phyloP scores from a whole-genome alignment of 2,797 vertebrate species.

The Onychomys leucogaster region DNA sequence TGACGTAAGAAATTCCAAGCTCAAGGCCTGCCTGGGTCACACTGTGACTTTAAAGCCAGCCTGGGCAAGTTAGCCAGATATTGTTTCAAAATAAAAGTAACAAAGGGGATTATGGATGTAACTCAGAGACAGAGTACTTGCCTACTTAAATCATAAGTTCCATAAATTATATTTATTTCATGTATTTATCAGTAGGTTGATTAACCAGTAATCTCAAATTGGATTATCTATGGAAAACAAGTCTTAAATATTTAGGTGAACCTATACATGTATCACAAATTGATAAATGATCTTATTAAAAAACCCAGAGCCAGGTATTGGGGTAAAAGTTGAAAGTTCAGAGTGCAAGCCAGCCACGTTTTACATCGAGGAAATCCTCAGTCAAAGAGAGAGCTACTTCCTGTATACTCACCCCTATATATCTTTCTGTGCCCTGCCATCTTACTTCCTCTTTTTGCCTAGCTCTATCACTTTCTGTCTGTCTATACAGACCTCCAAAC shows the following conservation, averaged over 20 bases:
- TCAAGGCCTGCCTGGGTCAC: not conserved
- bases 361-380: no score
- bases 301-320: no score
- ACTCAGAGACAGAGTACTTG: not conserved
- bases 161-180: not conserved
- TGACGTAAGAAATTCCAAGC: not conserved
- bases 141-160: not conserved
- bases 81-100: not conserved
- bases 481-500: no score
- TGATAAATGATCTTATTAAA: no score
- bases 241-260: not conserved
- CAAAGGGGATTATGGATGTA: not conserved
- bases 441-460: no score
- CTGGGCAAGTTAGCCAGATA: not conserved
- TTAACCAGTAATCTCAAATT: slow-evolving; percentile 1
- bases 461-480: no score
- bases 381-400: no score
- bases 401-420: no score
- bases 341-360: no score
- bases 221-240: not conserved
- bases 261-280: not conserved
- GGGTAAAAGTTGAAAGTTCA: no score
- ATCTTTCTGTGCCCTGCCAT: no score
- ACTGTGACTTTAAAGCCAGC: not conserved
- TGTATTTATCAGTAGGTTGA: not conserved